Evolutionary conservation across 2,888 invertebrate species (phyloP), one percentile per base, ranked within the genome.

Genomic region (Yponomeuta sedellus): DNA sequence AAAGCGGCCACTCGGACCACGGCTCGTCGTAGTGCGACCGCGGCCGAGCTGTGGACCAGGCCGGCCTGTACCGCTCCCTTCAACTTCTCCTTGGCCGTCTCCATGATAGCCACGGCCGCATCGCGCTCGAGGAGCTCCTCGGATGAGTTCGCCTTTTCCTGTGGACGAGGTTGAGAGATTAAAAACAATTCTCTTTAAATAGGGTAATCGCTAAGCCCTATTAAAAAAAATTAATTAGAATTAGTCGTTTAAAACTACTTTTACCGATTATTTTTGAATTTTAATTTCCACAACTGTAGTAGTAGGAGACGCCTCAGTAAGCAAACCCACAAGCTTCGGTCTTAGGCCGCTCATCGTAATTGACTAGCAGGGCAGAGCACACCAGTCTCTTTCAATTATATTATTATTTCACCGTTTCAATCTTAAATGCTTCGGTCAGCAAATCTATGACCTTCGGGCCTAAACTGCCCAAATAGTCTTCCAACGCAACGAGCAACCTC

Each of bases 81-180:
- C 63, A 97, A 86, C 82, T 97, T 97, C 82, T 97, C 97, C 76
- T 96, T 97, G 0, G 95, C 94, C 0, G 96, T 96, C 86, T 97
- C 97, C 70, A 97, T 93, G 70, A 97, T 88, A 0, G 96, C 95
- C 72, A 94, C 93, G 66, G 95, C 94, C 58, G 94, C 91, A 65
- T 96, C 96, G 69, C 94, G 94, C 65, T 93, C 92, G 0, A 97
- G 83, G 58, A 97, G 79, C 68, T 94, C 94, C 71, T 96, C 96
- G 0, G 96, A 94, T 2, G 96, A 95, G 81, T 96, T 96, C 0
- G 95, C 93, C 71, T 92, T 92, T 1, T 85, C 86, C 87, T 87
- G 66, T 3, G 39, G 20, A 39, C 12, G 25, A 10, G 59, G n/a
- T 20, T 22, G 22, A 12, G 25, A 10, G 22, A 3, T 20, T 11